phyloP scores from a whole-genome alignment of 2,113 vertebrate genomes.

The Pristiophorus japonicus region DNA sequence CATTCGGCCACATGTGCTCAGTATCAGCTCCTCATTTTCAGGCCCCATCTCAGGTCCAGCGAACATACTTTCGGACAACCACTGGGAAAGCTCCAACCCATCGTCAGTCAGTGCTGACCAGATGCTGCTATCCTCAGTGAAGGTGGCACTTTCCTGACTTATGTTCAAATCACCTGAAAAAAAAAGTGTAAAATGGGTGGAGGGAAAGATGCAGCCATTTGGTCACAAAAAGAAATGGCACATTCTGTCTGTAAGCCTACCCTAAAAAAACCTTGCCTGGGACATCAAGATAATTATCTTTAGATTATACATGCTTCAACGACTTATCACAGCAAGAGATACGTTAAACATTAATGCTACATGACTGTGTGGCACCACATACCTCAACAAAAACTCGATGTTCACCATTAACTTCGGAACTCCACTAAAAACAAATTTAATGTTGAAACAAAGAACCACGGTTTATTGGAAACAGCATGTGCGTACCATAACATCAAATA shows the following conservation, averaged over 20 bases:
- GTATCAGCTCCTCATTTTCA: constrained; percentile 66
- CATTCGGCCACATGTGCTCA: constrained; percentile 63
- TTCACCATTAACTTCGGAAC: background rate
- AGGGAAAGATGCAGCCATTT: background rate
- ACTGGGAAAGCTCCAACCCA: constrained; percentile 69
- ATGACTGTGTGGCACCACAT: background rate
- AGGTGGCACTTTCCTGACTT: constrained; percentile 35
- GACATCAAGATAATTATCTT: too few relatives aligned
- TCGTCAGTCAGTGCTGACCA: constrained; percentile 54
- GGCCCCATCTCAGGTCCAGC: constrained; percentile 61
- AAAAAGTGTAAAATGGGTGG: background rate
- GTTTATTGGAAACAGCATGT: background rate
- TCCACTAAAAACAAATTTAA: background rate
- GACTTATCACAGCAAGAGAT: background rate
- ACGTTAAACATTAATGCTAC: background rate
- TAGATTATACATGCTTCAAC: background rate
- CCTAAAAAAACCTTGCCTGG: background rate
- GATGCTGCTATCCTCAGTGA: constrained; percentile 48
- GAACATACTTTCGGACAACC: constrained; percentile 80
- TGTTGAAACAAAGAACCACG: background rate
- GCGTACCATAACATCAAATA: background rate
- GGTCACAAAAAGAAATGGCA: background rate
- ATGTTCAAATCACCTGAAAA: constrained; percentile 9
- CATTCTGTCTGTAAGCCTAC: background rate
- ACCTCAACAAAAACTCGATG: too few relatives aligned